phyloP scores from a whole-genome alignment of 1,140 invertebrate species.

The Anadara kagoshimensis region DNA sequence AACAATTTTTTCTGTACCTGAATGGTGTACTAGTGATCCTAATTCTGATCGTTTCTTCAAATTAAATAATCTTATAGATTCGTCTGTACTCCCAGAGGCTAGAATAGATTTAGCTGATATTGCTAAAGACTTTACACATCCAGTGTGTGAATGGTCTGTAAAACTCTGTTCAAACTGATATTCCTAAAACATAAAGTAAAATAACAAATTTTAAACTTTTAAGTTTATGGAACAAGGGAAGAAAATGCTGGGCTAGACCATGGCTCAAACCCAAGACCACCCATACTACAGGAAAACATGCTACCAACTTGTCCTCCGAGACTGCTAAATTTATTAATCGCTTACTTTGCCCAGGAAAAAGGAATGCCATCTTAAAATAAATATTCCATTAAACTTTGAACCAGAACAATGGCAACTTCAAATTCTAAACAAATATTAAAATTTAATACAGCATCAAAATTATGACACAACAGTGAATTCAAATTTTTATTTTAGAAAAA shows the following conservation, averaged over 20 bases:
- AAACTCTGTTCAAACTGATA: slow-evolving; percentile 80
- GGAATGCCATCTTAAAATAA: too few species aligned
- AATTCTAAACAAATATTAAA: neutral
- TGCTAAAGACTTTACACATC: slow-evolving; percentile 84
- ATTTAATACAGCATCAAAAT: neutral
- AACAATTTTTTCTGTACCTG: slow-evolving; percentile 79
- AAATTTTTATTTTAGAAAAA: too few species aligned
- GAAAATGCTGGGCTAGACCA: too few species aligned
- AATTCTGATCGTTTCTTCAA: slow-evolving; percentile 84
- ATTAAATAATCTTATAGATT: slow-evolving; percentile 90
- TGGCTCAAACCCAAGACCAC: too few species aligned
- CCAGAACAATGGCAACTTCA: too few species aligned
- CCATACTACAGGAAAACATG: too few species aligned
- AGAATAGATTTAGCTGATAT: slow-evolving; percentile 82
- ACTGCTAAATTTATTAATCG: too few species aligned
- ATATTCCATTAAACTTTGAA: too few species aligned
- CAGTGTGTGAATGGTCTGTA: slow-evolving; percentile 88
- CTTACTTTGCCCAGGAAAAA: too few species aligned
- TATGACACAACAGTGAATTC: neutral
- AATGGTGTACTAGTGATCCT: slow-evolving; percentile 87
- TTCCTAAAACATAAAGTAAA: slow-evolving; percentile 43
- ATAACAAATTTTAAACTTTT: neutral
- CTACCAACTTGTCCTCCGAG: too few species aligned
- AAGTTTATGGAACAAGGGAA: too few species aligned
- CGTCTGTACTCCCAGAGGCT: slow-evolving; percentile 92